Evolutionary conservation across 1,140 invertebrate species (phyloP).

Genomic region (Phortica variegata): DNA sequence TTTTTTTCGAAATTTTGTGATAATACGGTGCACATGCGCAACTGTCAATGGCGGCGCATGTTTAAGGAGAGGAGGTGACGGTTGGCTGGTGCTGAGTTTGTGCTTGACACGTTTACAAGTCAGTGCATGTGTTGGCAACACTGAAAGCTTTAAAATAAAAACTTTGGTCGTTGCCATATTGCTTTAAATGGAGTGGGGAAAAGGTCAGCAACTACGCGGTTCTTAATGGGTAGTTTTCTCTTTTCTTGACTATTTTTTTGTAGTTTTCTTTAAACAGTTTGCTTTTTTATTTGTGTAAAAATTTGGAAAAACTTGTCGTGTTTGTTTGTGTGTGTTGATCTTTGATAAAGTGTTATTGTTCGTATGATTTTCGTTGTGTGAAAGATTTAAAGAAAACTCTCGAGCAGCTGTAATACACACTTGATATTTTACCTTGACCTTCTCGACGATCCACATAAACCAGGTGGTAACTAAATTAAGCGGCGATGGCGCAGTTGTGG

Average conservation of each 20-base stretch:
- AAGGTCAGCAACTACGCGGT: slow-evolving; percentile 45
- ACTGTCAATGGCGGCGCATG: too few relatives aligned
- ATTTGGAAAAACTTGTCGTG: not conserved
- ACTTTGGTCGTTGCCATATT: slow-evolving; percentile 52
- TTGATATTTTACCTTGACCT: slow-evolving; percentile 68
- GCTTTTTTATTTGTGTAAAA: slow-evolving; percentile 6
- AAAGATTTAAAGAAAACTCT: not conserved
- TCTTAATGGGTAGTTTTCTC: slow-evolving; percentile 6
- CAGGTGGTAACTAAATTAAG: slow-evolving; percentile 94
- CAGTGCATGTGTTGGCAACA: slow-evolving; percentile 30
- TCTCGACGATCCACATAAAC: slow-evolving; percentile 78
- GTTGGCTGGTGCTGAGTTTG: not conserved
- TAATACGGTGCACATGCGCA: too few relatives aligned
- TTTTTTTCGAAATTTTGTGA: too few relatives aligned
- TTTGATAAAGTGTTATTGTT: slow-evolving; percentile 2
- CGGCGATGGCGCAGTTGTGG: slow-evolving; percentile 94
- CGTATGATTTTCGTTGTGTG: too few relatives aligned
- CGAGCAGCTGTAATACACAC: slow-evolving; percentile 21
- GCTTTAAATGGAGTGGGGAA: slow-evolving; percentile 57
- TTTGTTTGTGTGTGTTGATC: slow-evolving; percentile 8
- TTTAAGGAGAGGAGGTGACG: slow-evolving; percentile 8
- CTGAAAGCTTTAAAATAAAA: slow-evolving; percentile 36
- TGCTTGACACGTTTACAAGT: slow-evolving; percentile 16
- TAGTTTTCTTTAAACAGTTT: not conserved
- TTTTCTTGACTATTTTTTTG: slow-evolving; percentile 6